phyloP scores from a whole-genome alignment of 2,113 vertebrate genomes.

The Carassius carassius region DNA sequence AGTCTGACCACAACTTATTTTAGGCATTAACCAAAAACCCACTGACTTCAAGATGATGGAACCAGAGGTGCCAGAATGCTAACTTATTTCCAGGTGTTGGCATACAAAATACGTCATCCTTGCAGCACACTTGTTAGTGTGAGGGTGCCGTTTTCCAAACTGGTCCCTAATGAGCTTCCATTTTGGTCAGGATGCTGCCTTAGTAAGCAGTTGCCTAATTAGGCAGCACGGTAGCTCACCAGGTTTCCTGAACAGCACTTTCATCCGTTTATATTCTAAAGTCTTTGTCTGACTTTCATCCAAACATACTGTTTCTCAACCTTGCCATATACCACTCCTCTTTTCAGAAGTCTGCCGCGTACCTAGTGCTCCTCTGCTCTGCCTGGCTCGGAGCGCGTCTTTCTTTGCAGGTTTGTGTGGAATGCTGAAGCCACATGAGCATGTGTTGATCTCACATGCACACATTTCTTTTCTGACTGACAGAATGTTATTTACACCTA shows the following conservation, averaged over 20 bases:
- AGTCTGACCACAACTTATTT: too few species aligned
- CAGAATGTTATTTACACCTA: neutral
- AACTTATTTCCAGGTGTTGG: too few species aligned
- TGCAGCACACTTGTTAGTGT: too few species aligned
- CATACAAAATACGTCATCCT: too few species aligned
- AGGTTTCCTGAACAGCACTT: neutral
- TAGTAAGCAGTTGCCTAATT: neutral
- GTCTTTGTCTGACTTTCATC: neutral
- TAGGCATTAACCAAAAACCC: too few species aligned
- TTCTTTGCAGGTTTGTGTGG: constrained; percentile 58
- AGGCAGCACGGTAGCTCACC: neutral
- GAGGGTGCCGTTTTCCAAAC: neutral
- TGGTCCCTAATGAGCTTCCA: neutral
- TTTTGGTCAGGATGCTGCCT: neutral
- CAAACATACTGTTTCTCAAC: neutral
- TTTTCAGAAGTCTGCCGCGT: constrained; percentile 23
- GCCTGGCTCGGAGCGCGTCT: constrained; percentile 43
- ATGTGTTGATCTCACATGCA: neutral
- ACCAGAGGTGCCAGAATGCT: too few species aligned
- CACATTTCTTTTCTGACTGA: neutral
- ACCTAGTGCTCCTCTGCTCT: constrained; percentile 15
- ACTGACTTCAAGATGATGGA: too few species aligned
- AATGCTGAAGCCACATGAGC: constrained; percentile 35
- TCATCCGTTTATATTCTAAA: neutral
- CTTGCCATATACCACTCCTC: neutral